phyloP scores from a whole-genome alignment of 2,113 vertebrate genomes.

The Entomyzon cyanotis region DNA sequence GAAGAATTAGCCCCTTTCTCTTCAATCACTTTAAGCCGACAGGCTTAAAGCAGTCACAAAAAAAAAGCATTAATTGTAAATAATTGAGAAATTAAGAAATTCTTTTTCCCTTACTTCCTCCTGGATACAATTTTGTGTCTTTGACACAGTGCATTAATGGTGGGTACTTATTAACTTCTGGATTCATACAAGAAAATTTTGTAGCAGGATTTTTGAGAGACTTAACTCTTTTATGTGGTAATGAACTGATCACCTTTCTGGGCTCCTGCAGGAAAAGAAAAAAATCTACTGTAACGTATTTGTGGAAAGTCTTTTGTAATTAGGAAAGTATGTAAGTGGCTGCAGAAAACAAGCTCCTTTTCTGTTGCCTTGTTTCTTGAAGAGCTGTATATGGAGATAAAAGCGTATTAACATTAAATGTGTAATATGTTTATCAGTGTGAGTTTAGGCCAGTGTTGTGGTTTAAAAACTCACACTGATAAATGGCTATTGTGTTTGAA shows the following conservation, averaged over 20 bases:
- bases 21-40: neutral
- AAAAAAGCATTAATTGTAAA: neutral
- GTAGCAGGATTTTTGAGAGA: neutral
- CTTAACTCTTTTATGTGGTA: neutral
- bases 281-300: neutral
- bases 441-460: conserved; percentile 54
- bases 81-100: neutral
- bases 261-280: neutral
- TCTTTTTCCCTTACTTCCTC: neutral
- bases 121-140: neutral
- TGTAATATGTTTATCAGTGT: conserved; percentile 42
- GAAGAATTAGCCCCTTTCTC: neutral
- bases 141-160: neutral
- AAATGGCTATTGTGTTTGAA: conserved; percentile 79
- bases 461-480: conserved; percentile 73
- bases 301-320: neutral
- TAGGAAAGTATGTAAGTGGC: neutral
- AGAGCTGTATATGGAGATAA: conserved; percentile 82
- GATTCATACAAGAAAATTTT: neutral
- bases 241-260: neutral
- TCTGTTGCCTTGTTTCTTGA: neutral
- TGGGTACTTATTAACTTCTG: neutral
- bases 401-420: conserved; percentile 78
- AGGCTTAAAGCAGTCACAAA: neutral
- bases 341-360: neutral